These are phyloP conservation scores for Leucopternis melanops DNA, from an alignment of 2,113 vertebrate genomes.

Conservation along the genomic window DNA sequence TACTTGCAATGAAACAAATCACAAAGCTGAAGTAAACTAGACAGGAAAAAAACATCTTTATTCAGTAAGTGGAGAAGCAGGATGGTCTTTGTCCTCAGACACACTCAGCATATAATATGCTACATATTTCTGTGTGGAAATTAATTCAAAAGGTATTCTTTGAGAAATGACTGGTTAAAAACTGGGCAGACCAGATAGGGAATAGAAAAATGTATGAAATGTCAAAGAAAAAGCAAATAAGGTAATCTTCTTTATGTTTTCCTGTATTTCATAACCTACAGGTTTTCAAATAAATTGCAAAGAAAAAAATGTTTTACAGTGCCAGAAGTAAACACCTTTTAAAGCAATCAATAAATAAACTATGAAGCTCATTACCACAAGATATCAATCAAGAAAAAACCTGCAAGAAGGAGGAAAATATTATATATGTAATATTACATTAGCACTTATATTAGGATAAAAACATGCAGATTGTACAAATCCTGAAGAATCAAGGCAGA, in stretches of 20 bases:
- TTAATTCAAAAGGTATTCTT: neutral
- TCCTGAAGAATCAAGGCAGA: neutral
- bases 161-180: neutral
- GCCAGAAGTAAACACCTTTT: neutral
- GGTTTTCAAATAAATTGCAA: neutral
- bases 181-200: neutral
- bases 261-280: neutral
- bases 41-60: neutral
- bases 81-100: neutral
- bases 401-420: neutral
- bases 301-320: neutral
- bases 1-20: neutral
- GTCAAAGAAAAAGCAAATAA: neutral
- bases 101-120: neutral
- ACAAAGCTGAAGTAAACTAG: neutral
- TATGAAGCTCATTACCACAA: neutral
- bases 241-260: neutral
- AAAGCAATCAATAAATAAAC: neutral
- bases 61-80: neutral
- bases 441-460: neutral
- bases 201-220: neutral
- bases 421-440: neutral
- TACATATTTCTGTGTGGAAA: neutral
- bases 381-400: neutral
- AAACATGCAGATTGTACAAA: neutral